Conservation (phyloP, 2,797 vertebrate species). For the Dendrocincla tyrannina region DNA sequence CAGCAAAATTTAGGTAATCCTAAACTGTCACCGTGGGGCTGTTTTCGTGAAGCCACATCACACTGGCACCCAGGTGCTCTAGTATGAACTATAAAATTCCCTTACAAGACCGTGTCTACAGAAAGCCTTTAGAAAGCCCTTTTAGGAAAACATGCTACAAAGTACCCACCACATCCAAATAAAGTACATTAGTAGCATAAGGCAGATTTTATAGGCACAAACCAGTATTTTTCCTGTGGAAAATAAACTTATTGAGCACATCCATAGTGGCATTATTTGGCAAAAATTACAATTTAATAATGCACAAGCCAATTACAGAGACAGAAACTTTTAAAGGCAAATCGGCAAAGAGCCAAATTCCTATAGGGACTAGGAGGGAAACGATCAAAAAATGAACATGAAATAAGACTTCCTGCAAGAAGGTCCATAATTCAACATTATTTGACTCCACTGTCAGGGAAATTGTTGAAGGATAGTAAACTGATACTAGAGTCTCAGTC, state of each 20-base stretch:
- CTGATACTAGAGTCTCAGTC: conserved; percentile 68
- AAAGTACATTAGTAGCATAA: not conserved
- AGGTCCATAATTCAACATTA: conserved; percentile 81
- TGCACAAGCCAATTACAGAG: conserved; percentile 4
- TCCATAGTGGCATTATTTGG: conserved; percentile 39
- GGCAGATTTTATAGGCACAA: conserved; percentile 1
- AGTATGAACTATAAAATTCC: conserved; percentile 8
- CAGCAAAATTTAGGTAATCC: conserved; percentile 8
- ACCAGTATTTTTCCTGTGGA: conserved; percentile 42
- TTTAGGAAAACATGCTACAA: not conserved
- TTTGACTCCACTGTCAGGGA: conserved; percentile 78
- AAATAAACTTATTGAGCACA: conserved; percentile 59
- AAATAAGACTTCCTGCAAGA: conserved; percentile 78
- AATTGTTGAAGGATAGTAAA: conserved; percentile 79
- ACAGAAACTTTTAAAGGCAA: conserved; percentile 69
- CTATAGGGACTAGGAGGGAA: conserved; percentile 70
- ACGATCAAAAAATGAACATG: conserved; percentile 77
- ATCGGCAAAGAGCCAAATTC: conserved; percentile 68
- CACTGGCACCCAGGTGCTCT: conserved; percentile 12
- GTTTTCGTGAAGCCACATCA: not conserved
- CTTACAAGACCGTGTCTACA: not conserved
- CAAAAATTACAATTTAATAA: conserved; percentile 69
- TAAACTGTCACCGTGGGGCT: not conserved
- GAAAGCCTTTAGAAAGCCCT: not conserved
- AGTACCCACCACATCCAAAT: conserved; percentile 37